phyloP scores from a whole-genome alignment of 2,888 invertebrate species.

The Dendrolimus pini region DNA sequence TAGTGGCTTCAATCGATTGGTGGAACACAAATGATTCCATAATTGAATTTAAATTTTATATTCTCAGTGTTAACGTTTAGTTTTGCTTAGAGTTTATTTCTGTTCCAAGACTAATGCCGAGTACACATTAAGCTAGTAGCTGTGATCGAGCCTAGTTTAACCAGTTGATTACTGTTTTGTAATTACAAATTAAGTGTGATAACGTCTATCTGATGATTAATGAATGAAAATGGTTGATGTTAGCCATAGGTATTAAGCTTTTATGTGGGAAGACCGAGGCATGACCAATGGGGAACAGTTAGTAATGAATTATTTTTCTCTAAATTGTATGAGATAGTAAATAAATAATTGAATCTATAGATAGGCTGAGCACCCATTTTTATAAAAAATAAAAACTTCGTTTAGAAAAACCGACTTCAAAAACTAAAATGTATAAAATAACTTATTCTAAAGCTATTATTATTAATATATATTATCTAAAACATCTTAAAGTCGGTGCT shows the following conservation, averaged over 20 bases:
- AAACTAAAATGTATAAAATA: too few species aligned
- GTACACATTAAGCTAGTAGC: not conserved
- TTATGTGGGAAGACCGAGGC: not conserved
- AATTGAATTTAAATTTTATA: slow-evolving; percentile 30
- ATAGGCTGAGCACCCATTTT: too few species aligned
- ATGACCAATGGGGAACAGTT: not conserved
- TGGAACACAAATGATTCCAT: slow-evolving; percentile 27
- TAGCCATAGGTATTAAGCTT: not conserved
- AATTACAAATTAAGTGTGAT: not conserved
- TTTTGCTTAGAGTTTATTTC: slow-evolving; percentile 15
- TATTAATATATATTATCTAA: too few species aligned
- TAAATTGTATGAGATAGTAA: too few species aligned
- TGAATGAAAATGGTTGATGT: not conserved
- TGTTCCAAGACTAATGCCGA: slow-evolving; percentile 16
- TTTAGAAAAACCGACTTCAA: too few species aligned
- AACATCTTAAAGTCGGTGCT: too few species aligned
- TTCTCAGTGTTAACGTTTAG: slow-evolving; percentile 16
- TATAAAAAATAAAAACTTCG: too few species aligned
- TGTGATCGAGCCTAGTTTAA: not conserved
- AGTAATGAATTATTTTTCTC: not conserved
- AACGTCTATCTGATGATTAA: not conserved
- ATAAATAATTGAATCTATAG: too few species aligned
- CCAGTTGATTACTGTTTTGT: not conserved
- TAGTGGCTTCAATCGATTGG: slow-evolving; percentile 39
- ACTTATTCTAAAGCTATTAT: too few species aligned